Evolutionary conservation across 2,797 vertebrate species (phyloP).

Genomic region (Spheniscus humboldti): DNA sequence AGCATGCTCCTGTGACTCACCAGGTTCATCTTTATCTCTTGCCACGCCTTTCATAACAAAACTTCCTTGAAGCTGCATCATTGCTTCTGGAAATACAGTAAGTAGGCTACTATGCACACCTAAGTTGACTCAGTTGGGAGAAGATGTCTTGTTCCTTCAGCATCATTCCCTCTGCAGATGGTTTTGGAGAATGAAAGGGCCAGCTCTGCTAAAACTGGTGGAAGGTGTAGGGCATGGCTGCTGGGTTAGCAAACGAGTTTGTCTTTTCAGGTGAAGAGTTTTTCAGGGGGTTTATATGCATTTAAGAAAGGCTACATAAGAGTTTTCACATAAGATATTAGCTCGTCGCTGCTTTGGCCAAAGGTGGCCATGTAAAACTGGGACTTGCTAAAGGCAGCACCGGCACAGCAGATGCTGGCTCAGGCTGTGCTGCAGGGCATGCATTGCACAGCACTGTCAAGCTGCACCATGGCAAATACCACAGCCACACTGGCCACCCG

Average conservation of each 20-base stretch:
- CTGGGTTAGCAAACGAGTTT: background rate
- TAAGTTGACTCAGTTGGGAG: background rate
- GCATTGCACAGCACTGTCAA: background rate
- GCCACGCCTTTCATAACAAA: conserved; percentile 3
- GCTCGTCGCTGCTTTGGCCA: background rate
- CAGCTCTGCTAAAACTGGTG: background rate
- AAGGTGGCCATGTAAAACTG: background rate
- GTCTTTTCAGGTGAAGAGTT: background rate
- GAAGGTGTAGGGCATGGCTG: background rate
- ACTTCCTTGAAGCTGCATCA: background rate
- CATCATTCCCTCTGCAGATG: background rate
- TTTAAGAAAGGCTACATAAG: background rate
- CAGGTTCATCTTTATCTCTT: background rate
- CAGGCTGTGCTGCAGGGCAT: accelerated
- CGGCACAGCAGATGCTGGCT: background rate
- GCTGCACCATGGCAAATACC: background rate
- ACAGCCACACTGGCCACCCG: background rate
- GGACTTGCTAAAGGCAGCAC: background rate
- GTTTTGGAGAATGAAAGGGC: background rate
- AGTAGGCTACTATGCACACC: background rate
- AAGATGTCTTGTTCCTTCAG: background rate
- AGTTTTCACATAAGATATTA: background rate
- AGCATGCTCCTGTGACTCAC: background rate
- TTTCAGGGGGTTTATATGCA: background rate
- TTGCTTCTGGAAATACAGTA: background rate